phyloP scores from a whole-genome alignment of 1,140 invertebrate genomes.

The Charaxes varanes region DNA sequence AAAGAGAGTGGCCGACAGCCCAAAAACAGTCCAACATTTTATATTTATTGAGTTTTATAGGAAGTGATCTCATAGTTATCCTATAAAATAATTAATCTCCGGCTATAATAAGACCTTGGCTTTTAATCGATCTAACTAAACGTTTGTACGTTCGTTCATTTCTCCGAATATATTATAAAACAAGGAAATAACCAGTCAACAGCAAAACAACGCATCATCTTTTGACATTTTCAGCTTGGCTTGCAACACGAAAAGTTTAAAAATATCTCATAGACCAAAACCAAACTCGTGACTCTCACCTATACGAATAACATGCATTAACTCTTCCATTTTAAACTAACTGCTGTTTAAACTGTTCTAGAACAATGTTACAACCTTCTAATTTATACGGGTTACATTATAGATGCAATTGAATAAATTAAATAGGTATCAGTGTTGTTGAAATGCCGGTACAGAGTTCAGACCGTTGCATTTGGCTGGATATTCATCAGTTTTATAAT shows the following conservation, averaged over 20 bases:
- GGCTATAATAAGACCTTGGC: conserved; percentile 27
- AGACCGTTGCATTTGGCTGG: conserved; percentile 20
- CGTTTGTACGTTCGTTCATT: no score
- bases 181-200: conserved; percentile 20
- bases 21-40: conserved; percentile 43
- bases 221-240: conserved; percentile 50
- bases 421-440: neutral
- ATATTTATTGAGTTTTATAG: conserved; percentile 46
- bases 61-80: conserved; percentile 51
- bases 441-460: neutral
- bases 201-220: conserved; percentile 19
- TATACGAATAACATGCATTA: conserved; percentile 10
- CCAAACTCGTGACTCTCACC: conserved; percentile 42
- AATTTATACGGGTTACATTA: conserved; percentile 7
- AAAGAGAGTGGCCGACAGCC: conserved; percentile 43
- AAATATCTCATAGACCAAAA: conserved; percentile 29
- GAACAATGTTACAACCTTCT: neutral
- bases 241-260: conserved; percentile 32
- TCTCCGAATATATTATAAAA: conserved; percentile 6
- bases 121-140: conserved; percentile 16
- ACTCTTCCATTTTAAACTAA: conserved; percentile 11
- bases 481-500: conserved; percentile 13
- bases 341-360: neutral
- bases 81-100: conserved; percentile 30
- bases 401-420: conserved; percentile 5